Evolutionary conservation across 2,797 vertebrate genomes (phyloP).

Genomic region (Poecile montanus): DNA sequence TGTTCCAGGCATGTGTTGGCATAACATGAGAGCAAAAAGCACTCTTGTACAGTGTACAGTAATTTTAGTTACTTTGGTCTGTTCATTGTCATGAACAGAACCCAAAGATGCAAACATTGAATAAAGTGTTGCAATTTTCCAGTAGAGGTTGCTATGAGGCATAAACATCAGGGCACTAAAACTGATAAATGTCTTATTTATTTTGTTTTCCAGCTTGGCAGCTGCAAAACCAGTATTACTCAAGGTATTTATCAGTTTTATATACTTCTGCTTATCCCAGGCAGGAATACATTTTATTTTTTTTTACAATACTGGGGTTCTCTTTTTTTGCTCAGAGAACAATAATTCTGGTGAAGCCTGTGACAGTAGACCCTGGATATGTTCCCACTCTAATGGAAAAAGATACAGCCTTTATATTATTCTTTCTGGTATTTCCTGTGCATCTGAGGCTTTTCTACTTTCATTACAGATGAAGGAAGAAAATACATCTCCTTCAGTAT

Average conservation of each 20-base stretch:
- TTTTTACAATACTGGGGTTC: background rate
- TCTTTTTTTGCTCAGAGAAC: background rate
- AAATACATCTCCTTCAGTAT: background rate
- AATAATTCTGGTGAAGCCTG: background rate
- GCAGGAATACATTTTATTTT: background rate
- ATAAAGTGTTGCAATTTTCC: slow-evolving; percentile 11
- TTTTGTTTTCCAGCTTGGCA: slow-evolving; percentile 27
- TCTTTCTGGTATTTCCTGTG: slow-evolving; percentile 1
- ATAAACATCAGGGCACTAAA: background rate
- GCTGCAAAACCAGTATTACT: background rate
- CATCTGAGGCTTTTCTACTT: slow-evolving; percentile 1
- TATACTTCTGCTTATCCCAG: background rate
- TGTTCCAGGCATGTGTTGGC: background rate
- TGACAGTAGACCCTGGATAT: background rate
- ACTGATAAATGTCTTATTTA: background rate
- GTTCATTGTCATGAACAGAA: background rate
- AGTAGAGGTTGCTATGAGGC: background rate
- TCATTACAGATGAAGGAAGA: background rate
- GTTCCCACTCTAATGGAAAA: background rate
- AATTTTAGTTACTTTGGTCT: background rate
- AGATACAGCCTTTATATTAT: slow-evolving; percentile 2
- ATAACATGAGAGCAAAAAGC: background rate
- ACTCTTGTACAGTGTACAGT: background rate
- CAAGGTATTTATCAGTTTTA: slow-evolving; percentile 14
- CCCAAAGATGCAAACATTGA: background rate